Percentiles rank a stretch among this genome's conserved stretches.
Conservation (phyloP, 2,888 invertebrate genomes). For the Drosophila mayaguana region DNA sequence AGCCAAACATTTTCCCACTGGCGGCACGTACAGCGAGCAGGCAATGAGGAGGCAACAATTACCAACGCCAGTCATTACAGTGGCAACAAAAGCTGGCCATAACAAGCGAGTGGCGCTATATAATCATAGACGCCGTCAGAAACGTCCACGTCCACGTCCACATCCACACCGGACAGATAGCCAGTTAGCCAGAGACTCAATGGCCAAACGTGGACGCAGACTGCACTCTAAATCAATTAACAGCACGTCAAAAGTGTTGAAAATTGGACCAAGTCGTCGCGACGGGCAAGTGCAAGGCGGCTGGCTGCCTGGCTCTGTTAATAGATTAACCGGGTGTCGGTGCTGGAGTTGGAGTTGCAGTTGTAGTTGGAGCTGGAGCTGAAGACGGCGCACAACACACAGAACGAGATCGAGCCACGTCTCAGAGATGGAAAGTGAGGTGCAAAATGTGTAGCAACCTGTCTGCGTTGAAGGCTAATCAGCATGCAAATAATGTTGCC, state of each 20-base stretch:
- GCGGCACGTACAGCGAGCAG: slow-evolving; percentile 57
- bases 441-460: slow-evolving; percentile 63
- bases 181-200: slow-evolving; percentile 25
- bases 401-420: slow-evolving; percentile 19
- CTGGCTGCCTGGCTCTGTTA: slow-evolving; percentile 25
- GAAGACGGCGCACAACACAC: slow-evolving; percentile 1
- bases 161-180: slow-evolving; percentile 23
- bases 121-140: slow-evolving; percentile 69
- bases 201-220: slow-evolving; percentile 47
- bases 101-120: slow-evolving; percentile 75
- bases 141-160: slow-evolving; percentile 11
- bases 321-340: slow-evolving; percentile 49
- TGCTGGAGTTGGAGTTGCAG: slow-evolving; percentile 8
- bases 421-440: slow-evolving; percentile 35
- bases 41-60: slow-evolving; percentile 65
- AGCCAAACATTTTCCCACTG: slow-evolving; percentile 67
- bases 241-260: slow-evolving; percentile 81
- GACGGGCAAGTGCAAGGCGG: slow-evolving; percentile 42
- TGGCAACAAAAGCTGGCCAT: slow-evolving; percentile 76
- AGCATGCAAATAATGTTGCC: slow-evolving; percentile 81
- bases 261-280: slow-evolving; percentile 70
- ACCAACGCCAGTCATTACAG: slow-evolving; percentile 74
- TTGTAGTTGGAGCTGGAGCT: no score
- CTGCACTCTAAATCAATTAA: slow-evolving; percentile 80
- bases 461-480: slow-evolving; percentile 75